Conservation (phyloP, 2,888 invertebrate genomes). For the Calliphora vomitoria region DNA sequence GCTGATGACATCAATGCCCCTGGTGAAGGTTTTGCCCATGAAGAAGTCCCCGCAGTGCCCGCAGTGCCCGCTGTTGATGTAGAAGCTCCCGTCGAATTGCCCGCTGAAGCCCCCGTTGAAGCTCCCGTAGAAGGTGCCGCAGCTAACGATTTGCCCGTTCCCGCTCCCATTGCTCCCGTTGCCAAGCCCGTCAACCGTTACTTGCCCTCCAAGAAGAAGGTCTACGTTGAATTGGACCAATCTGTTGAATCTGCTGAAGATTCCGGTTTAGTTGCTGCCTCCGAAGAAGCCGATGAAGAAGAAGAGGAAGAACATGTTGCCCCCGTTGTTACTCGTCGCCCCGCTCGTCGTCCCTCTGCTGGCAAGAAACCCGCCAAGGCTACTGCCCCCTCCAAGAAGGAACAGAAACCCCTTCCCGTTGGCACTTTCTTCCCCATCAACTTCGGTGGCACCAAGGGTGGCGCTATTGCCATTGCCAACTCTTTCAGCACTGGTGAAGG, state of each 20-base stretch:
- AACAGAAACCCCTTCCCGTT: constrained; percentile 80
- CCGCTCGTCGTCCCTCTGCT: constrained; percentile 81
- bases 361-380: constrained; percentile 75
- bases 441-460: constrained; percentile 83
- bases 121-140: constrained; percentile 65
- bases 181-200: constrained; percentile 80
- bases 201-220: constrained; percentile 83
- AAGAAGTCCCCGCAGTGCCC: constrained; percentile 32
- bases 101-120: constrained; percentile 32
- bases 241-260: constrained; percentile 79
- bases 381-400: constrained; percentile 75
- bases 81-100: constrained; percentile 67
- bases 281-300: constrained; percentile 76
- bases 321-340: constrained; percentile 77
- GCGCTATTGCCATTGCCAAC: constrained; percentile 85
- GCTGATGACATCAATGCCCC: constrained; percentile 66
- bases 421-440: constrained; percentile 84
- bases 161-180: constrained; percentile 80
- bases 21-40: constrained; percentile 69
- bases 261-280: constrained; percentile 77
- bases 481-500: constrained; percentile 84
- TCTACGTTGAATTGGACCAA: constrained; percentile 82
- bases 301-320: constrained; percentile 77
- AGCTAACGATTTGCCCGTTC: constrained; percentile 78
- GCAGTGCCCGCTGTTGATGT: constrained; percentile 64